These are phyloP conservation scores for Tokudaia muenninki DNA, from an alignment of 2,797 vertebrate genomes.

Conservation along the genomic window DNA sequence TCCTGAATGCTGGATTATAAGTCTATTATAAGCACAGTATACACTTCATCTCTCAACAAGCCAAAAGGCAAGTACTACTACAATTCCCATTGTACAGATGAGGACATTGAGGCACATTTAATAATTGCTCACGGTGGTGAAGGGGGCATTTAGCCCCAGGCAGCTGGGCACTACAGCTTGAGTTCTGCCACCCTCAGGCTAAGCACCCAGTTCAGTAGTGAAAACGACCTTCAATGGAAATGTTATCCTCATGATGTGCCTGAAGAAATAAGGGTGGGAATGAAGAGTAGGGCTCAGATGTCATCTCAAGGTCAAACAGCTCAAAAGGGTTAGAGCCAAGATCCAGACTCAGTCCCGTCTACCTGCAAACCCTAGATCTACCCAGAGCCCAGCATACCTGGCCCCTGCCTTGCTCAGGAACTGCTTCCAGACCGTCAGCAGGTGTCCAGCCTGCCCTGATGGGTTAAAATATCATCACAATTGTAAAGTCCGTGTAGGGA, in stretches of 20 bases:
- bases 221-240: not conserved
- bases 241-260: not conserved
- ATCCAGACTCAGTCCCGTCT: not conserved
- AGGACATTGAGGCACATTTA: conserved; percentile 18
- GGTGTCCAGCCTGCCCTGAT: not conserved
- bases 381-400: not conserved
- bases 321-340: not conserved
- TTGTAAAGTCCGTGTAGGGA: not conserved
- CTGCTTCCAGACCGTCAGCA: not conserved
- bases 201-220: not conserved
- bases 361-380: not conserved
- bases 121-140: not conserved
- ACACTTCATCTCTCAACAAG: not conserved
- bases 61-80: not conserved
- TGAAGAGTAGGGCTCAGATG: not conserved
- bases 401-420: not conserved
- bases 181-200: not conserved
- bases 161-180: not conserved
- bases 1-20: not conserved
- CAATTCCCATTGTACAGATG: not conserved
- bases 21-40: not conserved
- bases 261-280: not conserved
- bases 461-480: not conserved
- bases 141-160: not conserved
- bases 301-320: not conserved